Percentiles rank a stretch among this genome's conserved stretches.
phyloP scores from a whole-genome alignment of 1,140 invertebrate genomes.

The Drosophila albomicans region DNA sequence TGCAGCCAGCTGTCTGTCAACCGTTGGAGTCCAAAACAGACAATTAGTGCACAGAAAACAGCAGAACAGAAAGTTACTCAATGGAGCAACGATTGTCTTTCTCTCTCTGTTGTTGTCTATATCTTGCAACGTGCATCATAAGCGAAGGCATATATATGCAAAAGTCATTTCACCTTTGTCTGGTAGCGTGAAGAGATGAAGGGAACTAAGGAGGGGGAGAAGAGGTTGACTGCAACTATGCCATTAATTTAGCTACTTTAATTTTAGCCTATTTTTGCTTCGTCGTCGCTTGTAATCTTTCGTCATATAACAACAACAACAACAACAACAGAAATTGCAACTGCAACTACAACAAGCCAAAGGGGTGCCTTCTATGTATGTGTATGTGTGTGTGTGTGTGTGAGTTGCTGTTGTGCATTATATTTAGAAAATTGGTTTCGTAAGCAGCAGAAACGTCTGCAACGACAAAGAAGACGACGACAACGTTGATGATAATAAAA shows the following conservation, averaged over 20 bases:
- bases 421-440: slow-evolving; percentile 63
- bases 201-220: background rate
- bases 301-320: slow-evolving; percentile 49
- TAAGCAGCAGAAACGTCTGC: slow-evolving; percentile 19
- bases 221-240: slow-evolving; percentile 46
- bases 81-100: background rate
- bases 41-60: slow-evolving; percentile 47
- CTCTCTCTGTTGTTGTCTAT: slow-evolving; percentile 34
- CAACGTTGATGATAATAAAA: slow-evolving; percentile 71
- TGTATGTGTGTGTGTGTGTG: slow-evolving; percentile 9
- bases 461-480: slow-evolving; percentile 21
- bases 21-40: slow-evolving; percentile 29
- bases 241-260: slow-evolving; percentile 67
- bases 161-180: slow-evolving; percentile 59
- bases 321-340: slow-evolving; percentile 4
- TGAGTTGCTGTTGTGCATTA: slow-evolving; percentile 50
- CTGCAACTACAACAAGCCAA: slow-evolving; percentile 3
- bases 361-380: slow-evolving; percentile 8
- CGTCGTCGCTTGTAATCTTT: slow-evolving; percentile 61
- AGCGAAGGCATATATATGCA: slow-evolving; percentile 12
- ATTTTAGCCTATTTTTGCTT: slow-evolving; percentile 60
- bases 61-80: slow-evolving; percentile 20
- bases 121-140: slow-evolving; percentile 47
- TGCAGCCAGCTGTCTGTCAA: background rate
- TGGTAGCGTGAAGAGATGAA: background rate